Evolutionary conservation across 2,888 invertebrate genomes (phyloP).

Genomic region (Isoperla grammatica): DNA sequence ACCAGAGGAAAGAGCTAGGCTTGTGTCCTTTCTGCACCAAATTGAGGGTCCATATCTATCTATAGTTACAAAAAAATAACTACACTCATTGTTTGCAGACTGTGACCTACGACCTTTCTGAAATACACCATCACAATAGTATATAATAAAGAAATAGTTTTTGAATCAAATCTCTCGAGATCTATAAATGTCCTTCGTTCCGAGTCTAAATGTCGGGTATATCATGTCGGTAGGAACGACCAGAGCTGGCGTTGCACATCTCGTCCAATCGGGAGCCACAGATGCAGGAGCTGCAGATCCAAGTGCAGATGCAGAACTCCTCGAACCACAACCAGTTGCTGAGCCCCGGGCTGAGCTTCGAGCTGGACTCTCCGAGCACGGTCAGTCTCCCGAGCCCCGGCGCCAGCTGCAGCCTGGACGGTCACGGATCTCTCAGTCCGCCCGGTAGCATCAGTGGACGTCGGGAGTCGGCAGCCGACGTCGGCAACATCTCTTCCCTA

Average conservation of each 20-base stretch:
- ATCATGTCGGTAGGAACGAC: conserved; percentile 45
- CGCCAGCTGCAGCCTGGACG: conserved; percentile 64
- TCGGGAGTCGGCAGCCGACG: conserved; percentile 54
- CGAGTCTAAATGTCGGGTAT: conserved; percentile 46
- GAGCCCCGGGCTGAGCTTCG: conserved; percentile 40
- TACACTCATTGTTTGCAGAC: no score
- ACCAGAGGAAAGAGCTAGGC: no score
- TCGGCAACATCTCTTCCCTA: conserved; percentile 50
- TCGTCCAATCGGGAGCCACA: conserved; percentile 39
- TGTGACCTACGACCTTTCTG: no score
- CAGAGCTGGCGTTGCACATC: conserved; percentile 53
- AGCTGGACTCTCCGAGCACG: conserved; percentile 67
- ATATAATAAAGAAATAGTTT: no score
- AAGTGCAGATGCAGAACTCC: conserved; percentile 39
- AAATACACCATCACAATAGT: no score
- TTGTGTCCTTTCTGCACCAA: no score
- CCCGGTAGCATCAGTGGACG: conserved; percentile 65
- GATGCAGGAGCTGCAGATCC: conserved; percentile 61
- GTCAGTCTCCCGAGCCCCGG: conserved; percentile 79
- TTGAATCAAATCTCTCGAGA: no score
- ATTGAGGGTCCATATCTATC: no score
- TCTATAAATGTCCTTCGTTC: no score
- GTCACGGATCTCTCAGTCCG: conserved; percentile 50
- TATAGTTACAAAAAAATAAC: no score
- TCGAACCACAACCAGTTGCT: conserved; percentile 35